Base-by-base conservation (phyloP, 1,140 invertebrate species). In the Musca vetustissima region DNA sequence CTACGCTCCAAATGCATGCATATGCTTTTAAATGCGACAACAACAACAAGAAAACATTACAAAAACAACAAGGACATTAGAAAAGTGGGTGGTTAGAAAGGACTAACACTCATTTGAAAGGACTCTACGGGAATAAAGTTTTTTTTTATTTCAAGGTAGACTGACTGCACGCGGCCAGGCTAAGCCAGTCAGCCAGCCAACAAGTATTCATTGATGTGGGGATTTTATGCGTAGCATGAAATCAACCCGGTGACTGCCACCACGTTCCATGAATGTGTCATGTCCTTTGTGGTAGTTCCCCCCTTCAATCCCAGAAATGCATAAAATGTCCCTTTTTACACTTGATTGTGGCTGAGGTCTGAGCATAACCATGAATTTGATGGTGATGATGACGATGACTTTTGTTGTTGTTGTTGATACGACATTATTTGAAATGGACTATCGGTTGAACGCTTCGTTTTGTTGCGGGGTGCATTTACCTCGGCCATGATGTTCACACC, bases 61-160 rank as follows among this genome's bases (percentile, higher is more conserved):
- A 22, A 55, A 57, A 1, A 57, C 28, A 52, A 21, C 21, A 52
- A 13, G 36, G 36, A 43, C 36, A 43, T 43, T 43, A 43, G 6
- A 13, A 19, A 52, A 19, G 49, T 52, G n/a, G 17, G 49, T 52
- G 49, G 13, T 8, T 19, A 6, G 7, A 32, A 32, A 32, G 57
- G 28, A 43, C 15, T 32, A 61, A 21, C 19, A 43, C 36, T 11
- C 36, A 43, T 8, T 43, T 8, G 7, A 43, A 43, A 43, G 4
- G 36, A 43, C 36, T 43, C 2, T 21, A 61, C 28, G 28, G 57
- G 57, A 61, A 61, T 61, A 61, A 61, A 43, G 17, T 61, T 61
- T n/a, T n/a, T n/a, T n/a, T n/a, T 61, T 61, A 61, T 61, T 61
- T 61, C 57, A 61, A 61, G 57, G 57, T 61, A 61, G 57, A 61